phyloP scores from a whole-genome alignment of 2,113 vertebrate species.

The Cricetomys ansorgei region DNA sequence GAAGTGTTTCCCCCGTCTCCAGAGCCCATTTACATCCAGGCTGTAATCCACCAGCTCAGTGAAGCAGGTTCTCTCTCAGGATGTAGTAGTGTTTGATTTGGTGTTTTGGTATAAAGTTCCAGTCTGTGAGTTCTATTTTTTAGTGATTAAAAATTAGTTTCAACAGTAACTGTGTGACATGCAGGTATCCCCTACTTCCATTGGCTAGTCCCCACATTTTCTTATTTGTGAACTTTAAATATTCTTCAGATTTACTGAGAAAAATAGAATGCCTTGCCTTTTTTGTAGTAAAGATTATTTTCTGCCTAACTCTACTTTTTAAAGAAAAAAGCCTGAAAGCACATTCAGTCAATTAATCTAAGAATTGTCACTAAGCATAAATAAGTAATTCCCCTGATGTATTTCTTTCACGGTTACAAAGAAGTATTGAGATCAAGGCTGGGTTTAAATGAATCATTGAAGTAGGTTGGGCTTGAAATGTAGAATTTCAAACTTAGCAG shows the following conservation, averaged over 20 bases:
- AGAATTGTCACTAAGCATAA: background rate
- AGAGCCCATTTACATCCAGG: constrained; percentile 54
- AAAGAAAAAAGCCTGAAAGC: background rate
- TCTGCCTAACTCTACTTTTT: background rate
- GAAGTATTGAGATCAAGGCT: background rate
- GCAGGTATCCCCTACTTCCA: background rate
- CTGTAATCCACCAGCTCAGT: constrained; percentile 59
- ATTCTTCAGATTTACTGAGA: background rate
- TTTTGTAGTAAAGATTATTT: background rate
- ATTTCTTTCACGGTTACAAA: constrained; percentile 9
- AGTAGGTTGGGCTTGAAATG: background rate
- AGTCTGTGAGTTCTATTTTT: background rate
- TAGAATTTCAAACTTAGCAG: background rate
- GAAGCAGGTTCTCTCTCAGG: constrained; percentile 50
- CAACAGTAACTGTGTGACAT: background rate
- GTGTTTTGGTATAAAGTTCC: background rate
- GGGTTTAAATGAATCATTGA: background rate
- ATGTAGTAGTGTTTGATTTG: constrained; percentile 32
- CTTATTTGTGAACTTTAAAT: background rate
- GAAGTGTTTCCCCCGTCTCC: constrained; percentile 39
- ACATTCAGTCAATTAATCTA: constrained; percentile 16
- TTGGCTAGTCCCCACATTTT: background rate
- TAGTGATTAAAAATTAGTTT: constrained; percentile 44
- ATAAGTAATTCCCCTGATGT: background rate
- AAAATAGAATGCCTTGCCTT: background rate